A percentile compares a stretch with the other conserved stretches of the same genome.
Conservation (phyloP, 2,888 invertebrate species). For the Molanna angustata region DNA sequence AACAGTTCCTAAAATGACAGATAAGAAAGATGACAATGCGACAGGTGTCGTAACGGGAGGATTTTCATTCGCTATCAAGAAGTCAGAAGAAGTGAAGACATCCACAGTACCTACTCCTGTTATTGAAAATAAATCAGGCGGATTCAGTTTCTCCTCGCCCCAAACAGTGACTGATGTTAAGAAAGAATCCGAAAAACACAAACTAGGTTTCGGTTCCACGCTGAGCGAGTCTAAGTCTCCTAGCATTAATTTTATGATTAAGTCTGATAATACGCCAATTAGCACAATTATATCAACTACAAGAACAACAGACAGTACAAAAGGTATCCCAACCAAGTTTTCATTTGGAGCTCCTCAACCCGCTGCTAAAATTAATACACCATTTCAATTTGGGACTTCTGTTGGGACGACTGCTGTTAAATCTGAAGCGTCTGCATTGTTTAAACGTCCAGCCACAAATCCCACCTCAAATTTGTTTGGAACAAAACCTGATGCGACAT, state of each 20-base stretch:
- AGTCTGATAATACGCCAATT: too few relatives aligned
- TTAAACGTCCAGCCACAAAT: slow-evolving; percentile 4
- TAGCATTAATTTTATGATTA: too few relatives aligned
- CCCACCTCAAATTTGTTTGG: slow-evolving; percentile 20
- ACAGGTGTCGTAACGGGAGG: slow-evolving; percentile 1
- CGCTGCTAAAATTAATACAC: slow-evolving; percentile 15
- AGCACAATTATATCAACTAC: too few relatives aligned
- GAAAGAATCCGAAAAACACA: slow-evolving; percentile 5
- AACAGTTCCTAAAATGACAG: slow-evolving; percentile 2
- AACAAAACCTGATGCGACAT: slow-evolving; percentile 9
- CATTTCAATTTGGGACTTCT: slow-evolving; percentile 43
- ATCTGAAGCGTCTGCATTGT: slow-evolving; percentile 10
- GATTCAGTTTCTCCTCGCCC: slow-evolving; percentile 13
- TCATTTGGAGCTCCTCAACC: too few relatives aligned
- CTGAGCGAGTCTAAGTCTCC: too few relatives aligned
- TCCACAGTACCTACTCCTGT: neutral
- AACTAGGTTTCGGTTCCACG: too few relatives aligned
- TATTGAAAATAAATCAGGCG: slow-evolving; percentile 8
- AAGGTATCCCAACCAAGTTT: too few relatives aligned
- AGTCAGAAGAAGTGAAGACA: slow-evolving; percentile 21
- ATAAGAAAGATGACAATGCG: slow-evolving; percentile 11
- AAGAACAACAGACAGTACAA: too few relatives aligned
- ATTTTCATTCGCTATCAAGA: slow-evolving; percentile 32
- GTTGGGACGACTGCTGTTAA: slow-evolving; percentile 34
- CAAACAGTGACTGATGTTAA: slow-evolving; percentile 7